Conservation (phyloP, 2,797 vertebrate genomes). For the Haliaeetus vocifer region DNA sequence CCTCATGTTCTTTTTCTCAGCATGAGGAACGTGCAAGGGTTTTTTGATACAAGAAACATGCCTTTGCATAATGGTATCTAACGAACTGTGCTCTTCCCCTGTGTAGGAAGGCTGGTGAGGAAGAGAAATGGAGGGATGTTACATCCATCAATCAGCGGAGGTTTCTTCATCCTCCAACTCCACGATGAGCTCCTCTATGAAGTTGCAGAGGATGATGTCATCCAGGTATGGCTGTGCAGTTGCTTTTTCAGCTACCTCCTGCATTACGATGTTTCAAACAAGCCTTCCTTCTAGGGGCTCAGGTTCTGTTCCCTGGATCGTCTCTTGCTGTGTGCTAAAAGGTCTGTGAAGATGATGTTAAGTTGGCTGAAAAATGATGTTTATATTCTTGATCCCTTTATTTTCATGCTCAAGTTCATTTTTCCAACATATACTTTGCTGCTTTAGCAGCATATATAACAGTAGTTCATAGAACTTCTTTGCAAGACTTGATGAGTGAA, state of each 20-base stretch:
- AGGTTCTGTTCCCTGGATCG: background rate
- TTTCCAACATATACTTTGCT: background rate
- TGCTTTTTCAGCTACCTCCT: background rate
- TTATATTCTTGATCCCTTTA: background rate
- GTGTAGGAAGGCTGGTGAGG: slow-evolving; percentile 51
- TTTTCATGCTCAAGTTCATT: background rate
- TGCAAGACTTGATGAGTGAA: background rate
- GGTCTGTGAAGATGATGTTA: background rate
- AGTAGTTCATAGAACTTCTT: background rate
- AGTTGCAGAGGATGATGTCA: slow-evolving; percentile 86
- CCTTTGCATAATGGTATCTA: background rate
- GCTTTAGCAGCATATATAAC: background rate
- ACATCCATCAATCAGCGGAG: slow-evolving; percentile 73
- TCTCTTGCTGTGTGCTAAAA: background rate
- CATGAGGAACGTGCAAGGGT: background rate
- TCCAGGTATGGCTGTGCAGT: slow-evolving; percentile 78
- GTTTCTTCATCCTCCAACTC: slow-evolving; percentile 93
- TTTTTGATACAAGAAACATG: background rate
- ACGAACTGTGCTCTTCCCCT: background rate
- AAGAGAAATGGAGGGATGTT: slow-evolving; percentile 50
- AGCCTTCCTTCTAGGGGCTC: background rate
- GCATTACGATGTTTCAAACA: background rate
- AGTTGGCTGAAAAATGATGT: background rate
- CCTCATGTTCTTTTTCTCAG: background rate
- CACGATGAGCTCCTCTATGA: slow-evolving; percentile 97